Base-by-base conservation (phyloP, 2,888 invertebrate species). In the Eutolmus rufibarbis region DNA sequence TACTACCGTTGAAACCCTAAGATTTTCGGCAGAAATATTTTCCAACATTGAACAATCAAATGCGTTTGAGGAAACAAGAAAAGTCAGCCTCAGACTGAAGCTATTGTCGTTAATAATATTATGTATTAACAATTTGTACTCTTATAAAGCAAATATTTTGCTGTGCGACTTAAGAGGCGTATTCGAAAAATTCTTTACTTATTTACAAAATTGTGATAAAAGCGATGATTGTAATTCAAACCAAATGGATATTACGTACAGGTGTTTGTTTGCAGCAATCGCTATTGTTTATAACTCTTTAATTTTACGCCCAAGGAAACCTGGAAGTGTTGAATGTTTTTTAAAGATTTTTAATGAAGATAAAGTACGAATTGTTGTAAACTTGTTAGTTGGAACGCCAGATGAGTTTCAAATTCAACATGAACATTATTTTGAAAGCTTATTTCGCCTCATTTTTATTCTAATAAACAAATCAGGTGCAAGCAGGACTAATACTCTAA, bases 51-150 rank as follows among this genome's bases (percentile, higher is more conserved):
- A 89, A 56, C 40, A 81, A 3, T 78, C 76, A 34, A 86, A 56
- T 78, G 89, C 90, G 56, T 89, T 89, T 79, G 89, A 89, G 1
- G 87, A 85, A 0, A 79, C 89, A 19, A 91, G 92, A 88, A 90
- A 90, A 37, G 89, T 90, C 86, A 90, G 91, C 43, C 91, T 93
- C 12, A 91, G 91, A 89, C 90, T 90, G 3, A 91, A 92, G 88
- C 88, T 92, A 5, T 87, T 93, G 0, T 90, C 90, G 34, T 88
- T 93, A 31, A 90, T 91, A 86, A 90, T 90, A 2, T 90, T 89
- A 57, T 92, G 92, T 86, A 90, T 92, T 12, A 92, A 92, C 66
- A 92, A 91, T 87, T 90, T 92, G 66, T 91, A 91, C 86, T 88
- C 90, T n/a, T 89, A 90, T 3, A 90, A 91, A 9, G 89, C 90